Percentiles rank a stretch among this genome's conserved stretches.
Evolutionary conservation across 2,888 invertebrate species (phyloP).

Genomic region (Drosophila yooni): DNA sequence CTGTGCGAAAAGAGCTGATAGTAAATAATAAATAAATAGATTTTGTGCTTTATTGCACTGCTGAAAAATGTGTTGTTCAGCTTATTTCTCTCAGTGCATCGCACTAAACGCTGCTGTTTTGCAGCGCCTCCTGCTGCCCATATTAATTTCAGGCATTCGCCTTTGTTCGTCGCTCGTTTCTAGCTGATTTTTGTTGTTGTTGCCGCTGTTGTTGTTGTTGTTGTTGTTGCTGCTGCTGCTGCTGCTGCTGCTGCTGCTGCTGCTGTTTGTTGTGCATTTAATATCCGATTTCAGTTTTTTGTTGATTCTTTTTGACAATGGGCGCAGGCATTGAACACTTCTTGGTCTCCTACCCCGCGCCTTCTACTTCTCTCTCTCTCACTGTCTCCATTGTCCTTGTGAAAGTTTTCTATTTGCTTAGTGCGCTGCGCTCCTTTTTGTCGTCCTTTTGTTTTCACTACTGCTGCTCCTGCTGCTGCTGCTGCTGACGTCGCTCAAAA

Average conservation of each 20-base stretch:
- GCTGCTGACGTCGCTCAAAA: conserved; percentile 44
- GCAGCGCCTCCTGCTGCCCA: conserved; percentile 34
- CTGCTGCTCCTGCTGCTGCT: neutral
- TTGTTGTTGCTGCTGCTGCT: too few species aligned
- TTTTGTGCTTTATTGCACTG: neutral
- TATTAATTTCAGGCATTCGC: conserved; percentile 56
- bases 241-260: conserved; percentile 39
- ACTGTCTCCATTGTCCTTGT: conserved; percentile 40
- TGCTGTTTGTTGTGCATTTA: conserved; percentile 72
- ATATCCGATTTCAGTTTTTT: conserved; percentile 78
- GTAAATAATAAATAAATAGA: too few species aligned
- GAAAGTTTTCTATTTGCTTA: conserved; percentile 72
- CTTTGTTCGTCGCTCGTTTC: conserved; percentile 47
- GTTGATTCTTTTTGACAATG: conserved; percentile 78
- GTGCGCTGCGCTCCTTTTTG: conserved; percentile 47
- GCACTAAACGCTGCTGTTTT: conserved; percentile 28
- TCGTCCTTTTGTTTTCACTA: conserved; percentile 60
- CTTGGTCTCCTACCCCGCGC: conserved; percentile 9
- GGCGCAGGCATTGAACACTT: conserved; percentile 68
- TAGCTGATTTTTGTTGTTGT: conserved; percentile 32
- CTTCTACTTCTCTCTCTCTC: neutral
- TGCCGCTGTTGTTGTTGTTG: conserved; percentile 55
- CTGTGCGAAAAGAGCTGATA: conserved; percentile 17
- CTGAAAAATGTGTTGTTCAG: neutral
- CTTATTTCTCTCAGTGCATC: conserved; percentile 34